Conservation (phyloP, 1,140 invertebrate genomes). For the Steinernema khuongi region DNA sequence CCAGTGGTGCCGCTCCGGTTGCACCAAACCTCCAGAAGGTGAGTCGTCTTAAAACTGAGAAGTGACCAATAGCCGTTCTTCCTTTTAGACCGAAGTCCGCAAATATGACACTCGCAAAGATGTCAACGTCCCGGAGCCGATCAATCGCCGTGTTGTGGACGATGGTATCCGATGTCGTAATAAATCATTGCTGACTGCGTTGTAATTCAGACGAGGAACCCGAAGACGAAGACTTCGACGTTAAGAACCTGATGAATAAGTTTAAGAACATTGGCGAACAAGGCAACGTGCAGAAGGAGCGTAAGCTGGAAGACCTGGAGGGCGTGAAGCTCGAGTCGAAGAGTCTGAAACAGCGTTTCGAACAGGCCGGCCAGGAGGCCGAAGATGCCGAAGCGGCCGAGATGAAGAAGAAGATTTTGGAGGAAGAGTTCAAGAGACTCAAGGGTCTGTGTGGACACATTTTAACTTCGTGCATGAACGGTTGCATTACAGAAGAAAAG, state of each 20-base stretch:
- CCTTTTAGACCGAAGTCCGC: not conserved
- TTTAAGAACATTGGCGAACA: slow-evolving; percentile 57
- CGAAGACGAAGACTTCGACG: slow-evolving; percentile 54
- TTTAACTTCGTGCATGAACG: not conserved
- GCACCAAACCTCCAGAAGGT: slow-evolving; percentile 31
- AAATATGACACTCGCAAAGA: not conserved
- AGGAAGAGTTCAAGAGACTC: slow-evolving; percentile 56
- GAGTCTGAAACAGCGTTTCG: slow-evolving; percentile 39
- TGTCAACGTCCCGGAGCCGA: not conserved
- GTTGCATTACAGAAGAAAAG: slow-evolving; percentile 42
- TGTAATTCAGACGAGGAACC: slow-evolving; percentile 31
- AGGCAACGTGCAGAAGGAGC: slow-evolving; percentile 35
- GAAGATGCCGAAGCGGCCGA: slow-evolving; percentile 38
- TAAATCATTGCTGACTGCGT: not conserved
- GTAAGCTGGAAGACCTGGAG: slow-evolving; percentile 50
- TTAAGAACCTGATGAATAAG: slow-evolving; percentile 59
- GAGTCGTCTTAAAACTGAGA: no score
- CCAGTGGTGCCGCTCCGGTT: slow-evolving; percentile 40
- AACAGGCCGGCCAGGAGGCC: slow-evolving; percentile 26
- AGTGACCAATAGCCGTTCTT: not conserved
- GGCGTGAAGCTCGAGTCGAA: slow-evolving; percentile 39
- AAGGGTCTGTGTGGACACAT: slow-evolving; percentile 42
- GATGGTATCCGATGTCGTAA: slow-evolving; percentile 28
- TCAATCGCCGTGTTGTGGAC: slow-evolving; percentile 27
- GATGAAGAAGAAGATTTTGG: slow-evolving; percentile 47